Base-by-base conservation (phyloP, 2,113 vertebrate genomes). In the Fukomys damarensis region DNA sequence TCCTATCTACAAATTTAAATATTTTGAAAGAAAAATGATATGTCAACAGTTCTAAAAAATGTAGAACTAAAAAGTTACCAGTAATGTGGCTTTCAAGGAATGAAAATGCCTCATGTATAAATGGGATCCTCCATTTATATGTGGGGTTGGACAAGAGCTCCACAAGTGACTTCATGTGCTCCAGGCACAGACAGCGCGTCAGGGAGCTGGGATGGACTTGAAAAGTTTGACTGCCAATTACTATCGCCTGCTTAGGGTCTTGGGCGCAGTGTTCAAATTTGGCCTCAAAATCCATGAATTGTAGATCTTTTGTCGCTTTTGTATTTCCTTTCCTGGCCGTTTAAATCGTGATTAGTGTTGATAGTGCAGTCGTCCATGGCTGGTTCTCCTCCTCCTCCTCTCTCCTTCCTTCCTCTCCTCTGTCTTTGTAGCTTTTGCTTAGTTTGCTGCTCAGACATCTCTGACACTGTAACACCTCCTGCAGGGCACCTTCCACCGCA, bases 11-110 rank as follows among this genome's bases (percentile, higher is more conserved):
- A 96, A 49, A 84, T 58, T 74, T 84, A 86, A 93, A 74, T 58
- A 74, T 86, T 86, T 89, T 52, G 13, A 61, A 85, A 90, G 68
- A 30, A 94, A 94, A 93, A 81, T 43, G 4, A 0, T 26, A 35
- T 83, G 26, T 89, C 70, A 70, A 43, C 84, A 70, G 80, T 93
- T 91, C 59, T 92, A 76, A 59, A 85, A 95, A 79, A 63, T 59
- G 17, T 24, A 0, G 54, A 68, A 24, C 28, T 93, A 43, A 77
- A 77, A 28, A 41, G 0, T 77, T 89, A 91, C 30, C 13, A 82
- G 30, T n/a, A 70, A 65, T 58, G 8, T 8, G 63, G n/a, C 61
- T 91, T 93, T 93, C 35, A 77, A 87, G 52, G 35, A 80, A 41
- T 49, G 72, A 70, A 81, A 66, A 20, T 16, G 30, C 3, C 16